Evolutionary conservation across 2,888 invertebrate genomes (phyloP).

Genomic region (Melipona bicolor): DNA sequence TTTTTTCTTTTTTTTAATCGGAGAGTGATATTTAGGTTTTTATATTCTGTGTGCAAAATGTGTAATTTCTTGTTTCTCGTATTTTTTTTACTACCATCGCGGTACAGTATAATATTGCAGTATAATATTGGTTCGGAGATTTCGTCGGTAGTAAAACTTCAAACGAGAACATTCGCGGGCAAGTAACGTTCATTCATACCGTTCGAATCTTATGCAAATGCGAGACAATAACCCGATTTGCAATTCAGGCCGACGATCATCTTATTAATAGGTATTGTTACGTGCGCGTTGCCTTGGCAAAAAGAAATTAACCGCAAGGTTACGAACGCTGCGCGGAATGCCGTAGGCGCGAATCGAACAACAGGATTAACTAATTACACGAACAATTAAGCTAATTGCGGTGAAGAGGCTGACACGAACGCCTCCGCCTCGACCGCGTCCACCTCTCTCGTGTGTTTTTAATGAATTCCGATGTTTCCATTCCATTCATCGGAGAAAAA

Average conservation of each 20-base stretch:
- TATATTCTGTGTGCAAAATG: too few relatives aligned
- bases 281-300: slow-evolving; percentile 36
- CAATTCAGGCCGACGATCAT: slow-evolving; percentile 15
- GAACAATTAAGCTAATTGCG: slow-evolving; percentile 52
- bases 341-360: slow-evolving; percentile 63
- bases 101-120: too few relatives aligned
- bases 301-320: slow-evolving; percentile 69
- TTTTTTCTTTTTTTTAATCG: too few relatives aligned
- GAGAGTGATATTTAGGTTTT: too few relatives aligned
- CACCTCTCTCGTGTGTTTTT: not conserved
- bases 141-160: too few relatives aligned
- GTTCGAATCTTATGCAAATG: not conserved
- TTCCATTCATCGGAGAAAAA: not conserved
- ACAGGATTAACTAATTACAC: slow-evolving; percentile 62
- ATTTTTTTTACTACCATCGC: too few relatives aligned
- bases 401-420: slow-evolving; percentile 38
- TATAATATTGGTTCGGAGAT: too few relatives aligned
- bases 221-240: slow-evolving; percentile 37
- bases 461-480: not conserved
- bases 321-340: slow-evolving; percentile 51
- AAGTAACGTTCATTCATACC: too few relatives aligned
- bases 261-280: slow-evolving; percentile 61
- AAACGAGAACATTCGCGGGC: too few relatives aligned
- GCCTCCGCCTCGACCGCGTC: not conserved
- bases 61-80: too few relatives aligned